Conservation (phyloP, 2,888 invertebrate genomes). For the Lepidocyrtinus sp. region DNA sequence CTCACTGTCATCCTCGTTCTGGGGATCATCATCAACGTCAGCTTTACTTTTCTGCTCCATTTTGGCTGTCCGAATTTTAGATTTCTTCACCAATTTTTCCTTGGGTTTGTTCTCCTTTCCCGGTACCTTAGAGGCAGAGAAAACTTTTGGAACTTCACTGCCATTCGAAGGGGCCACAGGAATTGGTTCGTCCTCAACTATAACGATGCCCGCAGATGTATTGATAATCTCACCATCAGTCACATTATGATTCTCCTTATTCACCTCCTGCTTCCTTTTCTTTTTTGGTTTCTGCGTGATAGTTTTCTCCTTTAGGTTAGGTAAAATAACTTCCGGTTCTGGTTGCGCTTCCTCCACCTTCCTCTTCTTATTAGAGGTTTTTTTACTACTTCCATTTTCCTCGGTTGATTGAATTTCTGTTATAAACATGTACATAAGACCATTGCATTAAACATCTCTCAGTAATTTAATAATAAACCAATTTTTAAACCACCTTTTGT, state of each 20-base stretch:
- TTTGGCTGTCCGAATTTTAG: neutral
- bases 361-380: neutral
- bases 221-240: constrained; percentile 36
- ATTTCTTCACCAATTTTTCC: neutral
- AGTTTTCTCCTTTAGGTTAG: too few species aligned
- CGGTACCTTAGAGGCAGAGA: too few species aligned
- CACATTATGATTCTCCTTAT: constrained; percentile 17
- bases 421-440: too few species aligned
- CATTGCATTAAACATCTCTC: neutral
- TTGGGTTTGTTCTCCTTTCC: neutral
- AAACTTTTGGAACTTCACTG: too few species aligned
- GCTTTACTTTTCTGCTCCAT: constrained; percentile 26
- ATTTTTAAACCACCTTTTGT: constrained; percentile 49
- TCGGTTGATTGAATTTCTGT: constrained; percentile 36
- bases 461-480: constrained; percentile 8
- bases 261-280: neutral
- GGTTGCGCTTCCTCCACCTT: neutral
- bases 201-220: constrained; percentile 58
- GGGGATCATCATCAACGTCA: constrained; percentile 19
- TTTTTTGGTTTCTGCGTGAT: neutral
- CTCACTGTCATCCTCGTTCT: neutral
- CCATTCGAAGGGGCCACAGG: neutral
- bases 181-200: constrained; percentile 71
- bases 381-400: neutral
- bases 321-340: neutral